A percentile compares a stretch with the other conserved stretches of the same genome.
These are phyloP conservation scores for Lasioglossum marginatum DNA, from an alignment of 2,888 invertebrate species.

Conservation along the genomic window DNA sequence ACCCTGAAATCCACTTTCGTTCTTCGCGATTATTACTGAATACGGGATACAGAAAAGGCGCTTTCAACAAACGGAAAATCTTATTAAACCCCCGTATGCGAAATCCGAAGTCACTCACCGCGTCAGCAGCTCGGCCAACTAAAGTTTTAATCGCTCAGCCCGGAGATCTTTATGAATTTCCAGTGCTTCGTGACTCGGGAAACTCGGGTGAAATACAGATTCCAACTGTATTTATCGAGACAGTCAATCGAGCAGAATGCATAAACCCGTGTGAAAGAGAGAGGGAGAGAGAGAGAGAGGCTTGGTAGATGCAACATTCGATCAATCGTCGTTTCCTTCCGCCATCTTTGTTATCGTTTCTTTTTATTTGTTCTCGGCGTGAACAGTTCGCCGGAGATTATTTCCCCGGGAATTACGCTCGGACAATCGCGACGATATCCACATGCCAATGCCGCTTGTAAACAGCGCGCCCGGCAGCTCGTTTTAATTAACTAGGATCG, in stretches of 20 bases:
- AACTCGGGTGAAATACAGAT: background rate
- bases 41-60: background rate
- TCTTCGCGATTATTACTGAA: background rate
- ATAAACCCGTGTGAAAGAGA: background rate
- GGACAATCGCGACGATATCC: constrained; percentile 35
- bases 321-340: background rate
- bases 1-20: background rate
- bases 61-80: background rate
- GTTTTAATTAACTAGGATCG: constrained; percentile 48
- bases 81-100: background rate
- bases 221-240: background rate
- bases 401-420: constrained; percentile 25
- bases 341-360: background rate
- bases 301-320: background rate
- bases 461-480: constrained; percentile 27
- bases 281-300: too few relatives aligned
- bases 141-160: background rate
- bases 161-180: background rate
- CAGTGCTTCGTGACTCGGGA: background rate
- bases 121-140: background rate
- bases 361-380: background rate
- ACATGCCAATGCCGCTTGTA: constrained; percentile 11
- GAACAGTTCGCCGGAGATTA: constrained; percentile 4
- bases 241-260: background rate
- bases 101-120: background rate